Evolutionary conservation across 2,113 vertebrate species (phyloP).

Genomic region (Scolopax mira): DNA sequence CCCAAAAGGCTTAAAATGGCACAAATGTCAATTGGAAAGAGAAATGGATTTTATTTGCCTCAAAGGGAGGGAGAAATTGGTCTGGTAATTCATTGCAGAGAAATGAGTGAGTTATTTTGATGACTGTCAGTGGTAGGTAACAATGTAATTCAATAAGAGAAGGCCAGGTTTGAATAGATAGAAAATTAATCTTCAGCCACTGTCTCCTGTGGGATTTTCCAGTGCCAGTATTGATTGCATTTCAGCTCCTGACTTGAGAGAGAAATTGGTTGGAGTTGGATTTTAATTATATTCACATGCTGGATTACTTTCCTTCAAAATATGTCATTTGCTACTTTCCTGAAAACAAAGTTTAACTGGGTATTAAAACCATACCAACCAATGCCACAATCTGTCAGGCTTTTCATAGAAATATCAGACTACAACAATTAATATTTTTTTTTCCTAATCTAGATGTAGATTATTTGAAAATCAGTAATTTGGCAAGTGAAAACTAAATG

Average conservation of each 20-base stretch:
- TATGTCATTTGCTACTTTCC: neutral
- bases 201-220: conserved; percentile 49
- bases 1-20: neutral
- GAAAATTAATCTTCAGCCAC: conserved; percentile 70
- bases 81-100: conserved; percentile 29
- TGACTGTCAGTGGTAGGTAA: conserved; percentile 30
- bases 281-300: conserved; percentile 66
- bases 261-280: conserved; percentile 51
- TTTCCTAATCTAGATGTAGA: neutral
- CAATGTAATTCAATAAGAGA: conserved; percentile 57
- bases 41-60: neutral
- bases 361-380: neutral
- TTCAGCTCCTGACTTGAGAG: conserved; percentile 40
- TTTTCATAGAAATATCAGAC: neutral
- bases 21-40: neutral
- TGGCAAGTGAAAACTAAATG: neutral
- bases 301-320: conserved; percentile 43
- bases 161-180: conserved; percentile 55
- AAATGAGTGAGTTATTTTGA: conserved; percentile 51
- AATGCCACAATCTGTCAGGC: neutral
- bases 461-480: neutral
- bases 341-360: neutral
- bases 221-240: conserved; percentile 67
- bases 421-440: neutral
- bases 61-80: neutral